Conservation (phyloP, 2,888 invertebrate species). For the Scaptodrosophila latifasciaeformis region DNA sequence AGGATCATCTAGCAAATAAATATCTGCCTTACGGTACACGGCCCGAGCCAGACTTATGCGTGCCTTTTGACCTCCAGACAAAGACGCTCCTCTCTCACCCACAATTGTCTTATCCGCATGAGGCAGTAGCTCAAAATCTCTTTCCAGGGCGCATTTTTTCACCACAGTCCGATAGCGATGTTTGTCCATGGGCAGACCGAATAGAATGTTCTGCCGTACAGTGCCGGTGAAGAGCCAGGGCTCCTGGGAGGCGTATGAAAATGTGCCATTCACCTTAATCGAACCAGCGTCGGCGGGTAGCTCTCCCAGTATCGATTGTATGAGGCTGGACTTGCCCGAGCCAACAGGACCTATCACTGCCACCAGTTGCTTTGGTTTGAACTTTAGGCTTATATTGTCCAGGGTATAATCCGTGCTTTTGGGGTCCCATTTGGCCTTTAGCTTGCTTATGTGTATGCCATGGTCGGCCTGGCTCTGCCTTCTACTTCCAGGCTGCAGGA, state of each 20-base stretch:
- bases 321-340: slow-evolving; percentile 79
- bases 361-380: slow-evolving; percentile 79
- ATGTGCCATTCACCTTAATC: slow-evolving; percentile 78
- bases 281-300: slow-evolving; percentile 77
- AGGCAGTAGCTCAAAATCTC: slow-evolving; percentile 78
- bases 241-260: slow-evolving; percentile 88
- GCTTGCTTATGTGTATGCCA: slow-evolving; percentile 78
- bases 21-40: slow-evolving; percentile 88
- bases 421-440: slow-evolving; percentile 82
- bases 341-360: slow-evolving; percentile 85
- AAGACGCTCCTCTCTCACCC: slow-evolving; percentile 89
- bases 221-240: slow-evolving; percentile 89
- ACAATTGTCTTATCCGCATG: slow-evolving; percentile 80
- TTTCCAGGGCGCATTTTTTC: slow-evolving; percentile 75
- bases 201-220: slow-evolving; percentile 80
- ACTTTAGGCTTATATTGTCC: slow-evolving; percentile 80
- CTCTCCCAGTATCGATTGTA: slow-evolving; percentile 78
- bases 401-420: slow-evolving; percentile 80
- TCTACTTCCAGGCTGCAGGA: slow-evolving; percentile 51
- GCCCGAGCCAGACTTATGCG: slow-evolving; percentile 91
- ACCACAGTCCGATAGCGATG: slow-evolving; percentile 78
- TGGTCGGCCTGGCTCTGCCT: slow-evolving; percentile 58
- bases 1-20: slow-evolving; percentile 93
- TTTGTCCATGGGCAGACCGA: slow-evolving; percentile 78
- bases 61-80: slow-evolving; percentile 92